phyloP scores from a whole-genome alignment of 2,113 vertebrate species.

The Nettapus auritus region DNA sequence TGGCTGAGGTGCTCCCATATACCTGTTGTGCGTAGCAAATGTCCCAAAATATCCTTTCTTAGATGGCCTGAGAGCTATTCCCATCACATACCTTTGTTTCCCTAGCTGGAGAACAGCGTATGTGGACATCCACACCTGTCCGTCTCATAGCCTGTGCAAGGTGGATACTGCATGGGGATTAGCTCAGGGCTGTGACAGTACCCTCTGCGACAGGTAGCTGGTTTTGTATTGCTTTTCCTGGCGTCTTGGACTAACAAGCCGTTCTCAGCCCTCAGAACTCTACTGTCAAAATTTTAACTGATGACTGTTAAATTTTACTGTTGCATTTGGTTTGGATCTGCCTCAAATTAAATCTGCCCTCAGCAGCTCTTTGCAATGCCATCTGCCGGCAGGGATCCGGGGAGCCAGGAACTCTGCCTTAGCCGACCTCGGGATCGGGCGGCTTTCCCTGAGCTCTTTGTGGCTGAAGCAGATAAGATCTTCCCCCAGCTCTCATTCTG shows the following conservation, averaged over 20 bases:
- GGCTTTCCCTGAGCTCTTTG: neutral
- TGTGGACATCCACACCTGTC: neutral
- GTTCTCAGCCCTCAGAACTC: neutral
- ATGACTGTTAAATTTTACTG: conserved; percentile 24
- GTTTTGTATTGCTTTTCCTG: neutral
- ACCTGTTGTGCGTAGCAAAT: neutral
- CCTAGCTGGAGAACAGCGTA: accelerated
- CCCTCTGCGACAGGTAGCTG: neutral
- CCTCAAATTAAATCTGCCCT: neutral
- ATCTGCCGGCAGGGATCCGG: neutral
- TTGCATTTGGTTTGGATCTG: conserved; percentile 26
- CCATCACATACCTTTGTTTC: neutral
- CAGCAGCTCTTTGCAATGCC: neutral
- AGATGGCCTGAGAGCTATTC: neutral
- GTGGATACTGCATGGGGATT: accelerated
- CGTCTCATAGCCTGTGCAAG: neutral
- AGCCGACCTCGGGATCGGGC: accelerated
- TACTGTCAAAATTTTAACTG: conserved; percentile 9
- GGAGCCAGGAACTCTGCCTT: neutral
- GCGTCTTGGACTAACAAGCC: neutral
- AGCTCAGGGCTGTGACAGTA: neutral
- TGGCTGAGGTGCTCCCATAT: neutral
- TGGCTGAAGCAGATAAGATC: conserved; percentile 22
- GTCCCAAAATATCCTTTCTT: neutral
- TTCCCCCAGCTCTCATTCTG: neutral